Evolutionary conservation across 2,888 invertebrate species (phyloP), one percentile per base, ranked within the genome.

Genomic region (Zhuqinia jingwanae): DNA sequence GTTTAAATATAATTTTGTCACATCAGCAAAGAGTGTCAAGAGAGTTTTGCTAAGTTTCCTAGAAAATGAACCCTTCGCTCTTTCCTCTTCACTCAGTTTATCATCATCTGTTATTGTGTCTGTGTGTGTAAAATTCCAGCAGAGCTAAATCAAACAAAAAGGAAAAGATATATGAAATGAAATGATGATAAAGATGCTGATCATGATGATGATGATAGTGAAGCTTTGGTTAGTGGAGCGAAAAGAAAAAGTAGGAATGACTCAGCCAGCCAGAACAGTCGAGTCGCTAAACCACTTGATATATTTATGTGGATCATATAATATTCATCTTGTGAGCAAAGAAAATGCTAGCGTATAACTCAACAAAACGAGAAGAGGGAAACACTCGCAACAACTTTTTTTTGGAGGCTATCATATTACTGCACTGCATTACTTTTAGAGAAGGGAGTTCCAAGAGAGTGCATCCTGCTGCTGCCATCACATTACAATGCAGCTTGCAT

Each of bases 241-340:
- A 78, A 30, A 78, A 78, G 60, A 78, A 63, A 73, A 81, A n/a
- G 45, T 20, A 70, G 53, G 80, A 80, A 70, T 80, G 81, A 81
- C 58, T 81, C 73, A 81, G 80, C 53, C 45, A 60, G 60, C 45
- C 22, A 68, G 13, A 45, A 22, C 47, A 68, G 36, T 15, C 36
- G n/a, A 65, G 36, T 11, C 50, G 50, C 36, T 20, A 76, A 68
- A 68, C 27, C 42, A 68, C 68, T 68, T 68, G 68, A 68, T 68
- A 68, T 68, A 45, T 68, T 45, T 68, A 47, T 68, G 42, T 68
- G 47, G 68, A 68, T 68, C 45, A 68, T 47, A 68, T 68, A 45
- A 25, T 45, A 68, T 65, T 65, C 65, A 65, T 65, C 42, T n/a
- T 17, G 65, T 13, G 36, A 36, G n/a, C 27, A 6, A 73, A 5